phyloP scores from a whole-genome alignment of 2,888 invertebrate species.

The Drosophila parthenogenetica region DNA sequence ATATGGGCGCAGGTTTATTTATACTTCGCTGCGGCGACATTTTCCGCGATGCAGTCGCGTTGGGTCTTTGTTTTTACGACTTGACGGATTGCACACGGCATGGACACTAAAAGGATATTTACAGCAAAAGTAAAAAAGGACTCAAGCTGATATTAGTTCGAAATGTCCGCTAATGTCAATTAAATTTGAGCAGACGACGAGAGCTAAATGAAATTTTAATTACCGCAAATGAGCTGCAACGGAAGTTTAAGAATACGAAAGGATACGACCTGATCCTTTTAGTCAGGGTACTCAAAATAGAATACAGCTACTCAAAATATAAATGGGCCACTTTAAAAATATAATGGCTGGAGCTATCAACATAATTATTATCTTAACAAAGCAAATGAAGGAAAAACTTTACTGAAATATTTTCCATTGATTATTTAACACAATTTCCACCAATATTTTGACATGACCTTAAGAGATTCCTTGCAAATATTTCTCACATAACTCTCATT shows the following conservation, averaged over 20 bases:
- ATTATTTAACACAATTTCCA: not conserved
- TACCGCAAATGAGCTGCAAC: conserved; percentile 70
- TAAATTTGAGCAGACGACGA: conserved; percentile 69
- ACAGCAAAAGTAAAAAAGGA: conserved; percentile 9
- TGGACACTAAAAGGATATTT: conserved; percentile 31
- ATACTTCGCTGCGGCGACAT: conserved; percentile 73
- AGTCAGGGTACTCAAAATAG: conserved; percentile 17
- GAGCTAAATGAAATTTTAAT: conserved; percentile 74
- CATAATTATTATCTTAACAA: conserved; percentile 3
- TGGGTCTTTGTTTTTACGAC: conserved; percentile 72
- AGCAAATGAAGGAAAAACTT: not conserved
- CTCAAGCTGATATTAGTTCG: conserved; percentile 56
- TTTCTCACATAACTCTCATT: conserved; percentile 19
- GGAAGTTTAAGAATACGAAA: conserved; percentile 7
- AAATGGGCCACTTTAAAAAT: conserved; percentile 45
- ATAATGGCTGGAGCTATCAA: conserved; percentile 8
- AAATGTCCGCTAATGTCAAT: conserved; percentile 76
- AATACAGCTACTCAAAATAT: conserved; percentile 39
- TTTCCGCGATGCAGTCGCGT: conserved; percentile 45
- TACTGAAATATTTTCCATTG: too few species aligned
- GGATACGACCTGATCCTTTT: conserved; percentile 11
- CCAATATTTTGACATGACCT: conserved; percentile 10
- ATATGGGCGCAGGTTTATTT: conserved; percentile 81
- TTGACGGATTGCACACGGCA: conserved; percentile 68
- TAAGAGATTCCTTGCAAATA: not conserved